Conservation (phyloP, 2,888 invertebrate genomes). For the Cenopis cana region DNA sequence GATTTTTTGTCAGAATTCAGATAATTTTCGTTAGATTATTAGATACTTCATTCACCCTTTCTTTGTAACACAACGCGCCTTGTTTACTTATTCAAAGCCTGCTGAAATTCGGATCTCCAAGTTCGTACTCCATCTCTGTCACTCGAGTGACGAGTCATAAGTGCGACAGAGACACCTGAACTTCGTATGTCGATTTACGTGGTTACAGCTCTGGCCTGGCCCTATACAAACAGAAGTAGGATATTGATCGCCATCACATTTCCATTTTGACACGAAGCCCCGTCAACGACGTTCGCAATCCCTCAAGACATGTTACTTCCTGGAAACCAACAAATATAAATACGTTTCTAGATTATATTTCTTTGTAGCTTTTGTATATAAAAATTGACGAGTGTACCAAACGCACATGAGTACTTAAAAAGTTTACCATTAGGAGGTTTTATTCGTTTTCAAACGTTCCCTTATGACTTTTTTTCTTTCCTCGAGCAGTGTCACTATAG, state of each 20-base stretch:
- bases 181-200: no score
- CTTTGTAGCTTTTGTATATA: background rate
- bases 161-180: no score
- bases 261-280: constrained; percentile 17
- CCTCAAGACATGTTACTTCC: background rate
- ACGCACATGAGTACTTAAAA: no score
- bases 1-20: background rate
- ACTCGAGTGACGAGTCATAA: no score
- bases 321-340: background rate
- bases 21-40: background rate
- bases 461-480: no score
- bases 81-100: constrained; percentile 8
- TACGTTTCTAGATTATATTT: background rate
- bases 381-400: no score
- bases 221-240: constrained; percentile 14
- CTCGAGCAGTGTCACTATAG: no score
- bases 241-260: constrained; percentile 14
- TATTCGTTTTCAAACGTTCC: constrained; percentile 8
- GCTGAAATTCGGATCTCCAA: no score
- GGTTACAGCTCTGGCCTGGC: no score
- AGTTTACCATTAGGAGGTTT: no score
- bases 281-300: background rate
- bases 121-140: no score
- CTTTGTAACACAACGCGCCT: background rate
- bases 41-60: constrained; percentile 1